Base-by-base conservation (phyloP, 2,113 vertebrate species). In the Apteryx mantelli region DNA sequence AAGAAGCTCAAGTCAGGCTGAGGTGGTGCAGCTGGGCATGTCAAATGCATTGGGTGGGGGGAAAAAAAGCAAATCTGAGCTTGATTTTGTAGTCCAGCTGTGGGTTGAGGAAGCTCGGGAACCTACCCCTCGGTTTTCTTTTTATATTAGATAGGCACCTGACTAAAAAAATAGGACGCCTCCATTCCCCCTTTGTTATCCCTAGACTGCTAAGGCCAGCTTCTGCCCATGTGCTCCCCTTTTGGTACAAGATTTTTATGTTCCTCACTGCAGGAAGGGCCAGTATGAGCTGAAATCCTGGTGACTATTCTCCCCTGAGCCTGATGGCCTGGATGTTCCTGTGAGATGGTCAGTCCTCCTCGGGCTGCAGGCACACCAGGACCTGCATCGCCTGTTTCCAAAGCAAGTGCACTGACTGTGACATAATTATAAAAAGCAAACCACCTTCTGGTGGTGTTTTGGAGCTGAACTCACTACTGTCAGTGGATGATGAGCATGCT, bases 1-100 rank as follows among this genome's bases (percentile, higher is more conserved):
- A 70, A 70, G 30, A 34, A 60, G 2, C n/a, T 38, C 34, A 44
- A 56, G 38, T 5, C 55, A 79, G 30, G 60, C 38, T 1, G 3
- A 88, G 6, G 17, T 50, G 15, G 5, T 20, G 22, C 24, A 82
- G 50, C 3, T 70, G 69, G 48, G 22, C 55, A 32, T 8, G 30
- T 11, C 64, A 69, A 53, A 60, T 0, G 0, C 21, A 36, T 53
- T 20, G 21, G 5, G 16, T 66, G 1, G 3, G 3, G 7, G 5
- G 5, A 63, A 28, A 30, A 65, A 66, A 86, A 30, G 15, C 18
- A 91, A 18, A 58, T 73, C 22, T 30, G 8, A 42, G 7, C 8
- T 32, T 48, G 48, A 64, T 40, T 76, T 89, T 81, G 53, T 58
- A 76, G n/a, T 68, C 55, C 46, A 38, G 4, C 21, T 76, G 82